phyloP scores from a whole-genome alignment of 37 sponge, comb jelly and placozoan genomes.

The Hexactinellida sp. region DNA sequence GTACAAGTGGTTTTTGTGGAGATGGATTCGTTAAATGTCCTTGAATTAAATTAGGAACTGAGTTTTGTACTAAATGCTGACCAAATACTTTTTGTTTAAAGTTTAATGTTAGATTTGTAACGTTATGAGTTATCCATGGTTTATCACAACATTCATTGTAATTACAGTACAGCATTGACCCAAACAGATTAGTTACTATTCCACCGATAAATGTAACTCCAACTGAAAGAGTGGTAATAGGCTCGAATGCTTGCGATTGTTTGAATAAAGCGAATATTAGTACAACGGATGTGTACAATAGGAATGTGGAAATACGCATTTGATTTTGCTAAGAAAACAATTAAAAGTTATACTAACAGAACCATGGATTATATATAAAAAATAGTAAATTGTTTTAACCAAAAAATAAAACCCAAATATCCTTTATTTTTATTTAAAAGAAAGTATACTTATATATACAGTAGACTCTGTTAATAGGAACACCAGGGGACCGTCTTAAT shows the following conservation, averaged over 20 bases:
- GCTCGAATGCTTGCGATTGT: background rate
- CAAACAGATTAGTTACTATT: background rate
- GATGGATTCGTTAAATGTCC: constrained; percentile 1
- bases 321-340: too few relatives aligned
- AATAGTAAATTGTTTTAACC: too few relatives aligned
- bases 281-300: background rate
- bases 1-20: constrained; percentile 18
- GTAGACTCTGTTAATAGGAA: too few relatives aligned
- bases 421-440: too few relatives aligned
- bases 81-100: constrained; percentile 7
- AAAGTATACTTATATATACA: too few relatives aligned
- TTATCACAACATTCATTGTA: constrained; percentile 15
- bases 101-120: background rate
- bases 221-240: background rate
- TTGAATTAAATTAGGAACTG: background rate
- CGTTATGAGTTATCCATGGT: background rate
- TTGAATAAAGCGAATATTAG: background rate
- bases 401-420: too few relatives aligned
- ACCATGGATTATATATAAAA: too few relatives aligned
- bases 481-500: too few relatives aligned
- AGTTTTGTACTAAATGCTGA: constrained; percentile 18
- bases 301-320: background rate
- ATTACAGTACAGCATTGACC: background rate
- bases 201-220: background rate
- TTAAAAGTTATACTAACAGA: too few relatives aligned